Percentiles rank a stretch among this genome's conserved stretches.
phyloP scores from a whole-genome alignment of 2,113 vertebrate genomes.

The Rafetus swinhoei region DNA sequence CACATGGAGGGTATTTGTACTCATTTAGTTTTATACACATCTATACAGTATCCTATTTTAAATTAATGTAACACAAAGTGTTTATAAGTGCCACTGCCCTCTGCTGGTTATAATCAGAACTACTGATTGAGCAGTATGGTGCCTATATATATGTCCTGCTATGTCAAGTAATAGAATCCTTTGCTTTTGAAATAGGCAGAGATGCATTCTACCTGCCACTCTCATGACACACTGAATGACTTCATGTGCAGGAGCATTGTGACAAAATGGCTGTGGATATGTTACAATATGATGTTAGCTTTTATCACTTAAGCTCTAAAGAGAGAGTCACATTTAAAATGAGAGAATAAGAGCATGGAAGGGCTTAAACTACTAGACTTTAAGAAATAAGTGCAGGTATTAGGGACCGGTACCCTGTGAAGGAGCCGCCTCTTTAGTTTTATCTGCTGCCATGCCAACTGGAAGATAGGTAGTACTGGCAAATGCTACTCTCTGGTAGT shows the following conservation, averaged over 20 bases:
- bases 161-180: neutral
- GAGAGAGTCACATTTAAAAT: neutral
- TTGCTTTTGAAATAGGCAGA: neutral
- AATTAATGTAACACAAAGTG: neutral
- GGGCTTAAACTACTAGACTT: neutral
- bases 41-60: no score
- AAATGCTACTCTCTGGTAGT: neutral
- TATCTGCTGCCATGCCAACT: neutral
- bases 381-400: fast-evolving
- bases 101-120: neutral
- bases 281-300: neutral
- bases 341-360: neutral
- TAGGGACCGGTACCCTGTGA: neutral
- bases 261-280: neutral
- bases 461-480: neutral
- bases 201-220: neutral
- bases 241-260: neutral
- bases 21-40: neutral
- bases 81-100: neutral
- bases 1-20: neutral
- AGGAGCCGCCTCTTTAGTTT: neutral
- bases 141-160: no score
- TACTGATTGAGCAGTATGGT: no score
- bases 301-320: neutral
- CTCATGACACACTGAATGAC: neutral